phyloP scores from a whole-genome alignment of 92 coral and sea anemone species.

The Montipora capitata region DNA sequence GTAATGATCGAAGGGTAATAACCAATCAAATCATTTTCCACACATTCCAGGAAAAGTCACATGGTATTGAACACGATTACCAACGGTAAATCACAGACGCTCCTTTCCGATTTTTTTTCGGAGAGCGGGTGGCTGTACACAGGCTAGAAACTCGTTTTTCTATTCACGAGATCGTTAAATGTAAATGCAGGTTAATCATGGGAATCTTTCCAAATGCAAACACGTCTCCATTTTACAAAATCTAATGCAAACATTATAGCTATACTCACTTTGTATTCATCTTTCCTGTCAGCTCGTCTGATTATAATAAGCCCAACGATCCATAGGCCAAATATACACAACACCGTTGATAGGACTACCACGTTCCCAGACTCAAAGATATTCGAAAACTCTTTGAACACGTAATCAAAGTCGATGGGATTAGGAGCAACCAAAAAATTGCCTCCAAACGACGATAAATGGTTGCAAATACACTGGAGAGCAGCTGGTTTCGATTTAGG shows the following conservation, averaged over 20 bases:
- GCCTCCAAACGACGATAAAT: constrained; percentile 95
- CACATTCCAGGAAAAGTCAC: too few species aligned
- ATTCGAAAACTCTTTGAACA: constrained; percentile 72
- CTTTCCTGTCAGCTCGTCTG: constrained; percentile 88
- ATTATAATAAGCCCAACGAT: constrained; percentile 85
- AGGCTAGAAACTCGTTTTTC: too few species aligned
- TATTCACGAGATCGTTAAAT: not conserved
- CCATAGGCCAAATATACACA: constrained; percentile 86
- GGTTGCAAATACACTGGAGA: constrained; percentile 92
- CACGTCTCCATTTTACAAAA: too few species aligned
- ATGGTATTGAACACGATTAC: too few species aligned
- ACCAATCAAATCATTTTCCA: too few species aligned
- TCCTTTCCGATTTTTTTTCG: too few species aligned
- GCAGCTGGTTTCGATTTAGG: constrained; percentile 68
- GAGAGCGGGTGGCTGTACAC: too few species aligned
- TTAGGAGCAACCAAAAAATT: constrained; percentile 96
- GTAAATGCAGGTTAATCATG: too few species aligned
- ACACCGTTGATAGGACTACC: constrained; percentile 82
- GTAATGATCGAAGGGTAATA: too few species aligned
- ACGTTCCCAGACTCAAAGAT: constrained; percentile 88
- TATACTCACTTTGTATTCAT: constrained; percentile 77
- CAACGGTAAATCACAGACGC: too few species aligned
- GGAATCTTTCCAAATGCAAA: too few species aligned
- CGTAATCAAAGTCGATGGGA: constrained; percentile 94
- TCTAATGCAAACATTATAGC: too few species aligned